Evolutionary conservation across 2,797 vertebrate species (phyloP), one percentile per base, ranked within the genome.

Genomic region (Threskiornis aethiopicus): DNA sequence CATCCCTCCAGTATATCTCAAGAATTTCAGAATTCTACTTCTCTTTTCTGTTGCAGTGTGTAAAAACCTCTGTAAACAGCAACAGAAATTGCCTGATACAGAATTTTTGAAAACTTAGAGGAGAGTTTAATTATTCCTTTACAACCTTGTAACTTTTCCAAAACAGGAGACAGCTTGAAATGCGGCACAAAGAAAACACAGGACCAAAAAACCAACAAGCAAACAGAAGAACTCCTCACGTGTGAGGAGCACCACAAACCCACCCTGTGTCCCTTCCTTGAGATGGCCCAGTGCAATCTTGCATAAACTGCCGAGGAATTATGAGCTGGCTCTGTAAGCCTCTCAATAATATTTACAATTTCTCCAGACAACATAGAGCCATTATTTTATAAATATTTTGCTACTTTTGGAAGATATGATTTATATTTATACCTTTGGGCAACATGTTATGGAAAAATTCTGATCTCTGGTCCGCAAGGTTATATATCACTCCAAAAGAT

Each of bases 311-410:
- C 8, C 81, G 37, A 58, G 57, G 39, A 89, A 71, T 87, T 59
- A 67, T 6, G 13, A 69, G 7, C 15, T 55, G 29, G 2, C 8
- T 64, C 55, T n/a, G 2, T 59, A 67, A 89, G 6, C 5, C 13
- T 73, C n/a, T 80, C 31, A 28, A 11, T 44, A 81, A 79, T 29
- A 77, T 44, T 82, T 37, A 79, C n/a, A 78, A 86, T 71, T 94
- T 84, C 37, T 67, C 31, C 17, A 66, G 82, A 86, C 1, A 33
- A 31, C 7, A 28, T 2, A 69, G 9, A 66, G 16, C 4, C 11
- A 42, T 80, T 64, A 31, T 62, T 78, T 84, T 29, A 25, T 75
- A 83, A 86, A 64, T 90, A 75, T 86, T 84, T 93, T 88, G 6
- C 25, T 55, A 8, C 9, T 14, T 77, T 64, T 16, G 25, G 31